Percentiles rank a stretch among this genome's conserved stretches.
phyloP scores from a whole-genome alignment of 2,797 vertebrate species.

The Tragopan temminckii region DNA sequence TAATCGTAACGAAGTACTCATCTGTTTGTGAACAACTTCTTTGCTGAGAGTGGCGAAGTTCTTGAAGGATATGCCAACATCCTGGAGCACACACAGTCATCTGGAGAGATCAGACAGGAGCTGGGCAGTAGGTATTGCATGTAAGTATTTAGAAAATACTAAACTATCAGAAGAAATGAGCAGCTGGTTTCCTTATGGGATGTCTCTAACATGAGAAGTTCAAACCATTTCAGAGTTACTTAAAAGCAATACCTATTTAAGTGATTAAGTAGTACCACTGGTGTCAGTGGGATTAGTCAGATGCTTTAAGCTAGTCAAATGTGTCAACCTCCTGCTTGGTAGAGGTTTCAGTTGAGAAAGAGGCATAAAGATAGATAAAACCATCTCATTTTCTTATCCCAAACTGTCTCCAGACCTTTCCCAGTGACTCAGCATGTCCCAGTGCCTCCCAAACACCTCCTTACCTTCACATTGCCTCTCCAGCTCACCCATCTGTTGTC shows the following conservation, averaged over 20 bases:
- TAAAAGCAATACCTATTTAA: not conserved
- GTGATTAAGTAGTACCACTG: not conserved
- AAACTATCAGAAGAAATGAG: not conserved
- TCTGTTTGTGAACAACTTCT: not conserved
- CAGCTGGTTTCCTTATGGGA: not conserved
- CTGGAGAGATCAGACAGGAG: not conserved
- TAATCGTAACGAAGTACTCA: too few relatives aligned
- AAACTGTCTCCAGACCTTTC: not conserved
- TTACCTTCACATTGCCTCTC: not conserved
- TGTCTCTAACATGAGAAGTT: not conserved
- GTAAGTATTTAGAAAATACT: not conserved
- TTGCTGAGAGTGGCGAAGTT: not conserved
- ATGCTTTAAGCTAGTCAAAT: rapidly evolving
- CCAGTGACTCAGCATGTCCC: not conserved
- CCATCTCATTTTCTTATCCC: not conserved
- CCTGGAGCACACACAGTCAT: not conserved
- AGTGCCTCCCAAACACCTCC: not conserved
- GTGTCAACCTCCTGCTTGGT: not conserved
- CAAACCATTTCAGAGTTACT: rapidly evolving
- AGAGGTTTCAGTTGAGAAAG: not conserved
- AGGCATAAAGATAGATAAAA: not conserved
- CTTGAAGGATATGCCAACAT: not conserved
- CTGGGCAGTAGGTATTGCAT: not conserved
- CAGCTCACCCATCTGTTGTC: not conserved
- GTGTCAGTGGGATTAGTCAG: not conserved